phyloP scores from a whole-genome alignment of 2,888 invertebrate genomes.

The Zonitis immaculata region DNA sequence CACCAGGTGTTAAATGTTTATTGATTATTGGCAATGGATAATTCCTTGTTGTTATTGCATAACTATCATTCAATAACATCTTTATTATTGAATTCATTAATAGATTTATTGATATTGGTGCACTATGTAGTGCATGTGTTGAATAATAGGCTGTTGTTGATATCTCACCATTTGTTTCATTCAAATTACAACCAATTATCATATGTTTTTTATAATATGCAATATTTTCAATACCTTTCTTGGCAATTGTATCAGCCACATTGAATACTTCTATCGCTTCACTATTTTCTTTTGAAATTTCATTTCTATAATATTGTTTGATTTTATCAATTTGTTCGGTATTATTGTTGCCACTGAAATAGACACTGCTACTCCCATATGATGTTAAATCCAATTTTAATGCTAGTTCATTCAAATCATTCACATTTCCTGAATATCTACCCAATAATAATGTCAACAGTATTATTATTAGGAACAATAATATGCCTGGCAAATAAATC shows the following conservation, averaged over 20 bases:
- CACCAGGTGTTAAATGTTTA: conserved; percentile 15
- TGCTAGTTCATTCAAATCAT: conserved; percentile 29
- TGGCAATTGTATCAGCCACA: conserved; percentile 42
- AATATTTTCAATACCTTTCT: conserved; percentile 44
- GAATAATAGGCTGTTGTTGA: conserved; percentile 47
- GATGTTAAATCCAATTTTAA: conserved; percentile 39
- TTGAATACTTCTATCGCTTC: conserved; percentile 21
- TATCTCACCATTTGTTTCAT: conserved; percentile 22
- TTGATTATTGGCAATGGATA: conserved; percentile 38
- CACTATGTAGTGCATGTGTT: conserved; percentile 50
- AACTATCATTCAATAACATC: conserved; percentile 32
- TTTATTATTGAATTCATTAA: conserved; percentile 50
- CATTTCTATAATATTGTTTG: conserved; percentile 25
- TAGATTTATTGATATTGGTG: conserved; percentile 52
- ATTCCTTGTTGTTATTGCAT: conserved; percentile 40
- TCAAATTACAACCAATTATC: conserved; percentile 51
- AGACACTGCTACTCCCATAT: conserved; percentile 37
- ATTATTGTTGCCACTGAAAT: conserved; percentile 29
- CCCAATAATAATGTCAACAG: conserved; percentile 27
- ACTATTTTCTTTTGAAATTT: conserved; percentile 27
- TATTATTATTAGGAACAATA: neutral
- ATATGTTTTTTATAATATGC: conserved; percentile 49
- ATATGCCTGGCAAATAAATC: neutral
- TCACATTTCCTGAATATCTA: conserved; percentile 21
- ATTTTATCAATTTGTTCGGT: conserved; percentile 18